Base-by-base conservation (phyloP, 2,888 invertebrate genomes). In the Philaethria dido region DNA sequence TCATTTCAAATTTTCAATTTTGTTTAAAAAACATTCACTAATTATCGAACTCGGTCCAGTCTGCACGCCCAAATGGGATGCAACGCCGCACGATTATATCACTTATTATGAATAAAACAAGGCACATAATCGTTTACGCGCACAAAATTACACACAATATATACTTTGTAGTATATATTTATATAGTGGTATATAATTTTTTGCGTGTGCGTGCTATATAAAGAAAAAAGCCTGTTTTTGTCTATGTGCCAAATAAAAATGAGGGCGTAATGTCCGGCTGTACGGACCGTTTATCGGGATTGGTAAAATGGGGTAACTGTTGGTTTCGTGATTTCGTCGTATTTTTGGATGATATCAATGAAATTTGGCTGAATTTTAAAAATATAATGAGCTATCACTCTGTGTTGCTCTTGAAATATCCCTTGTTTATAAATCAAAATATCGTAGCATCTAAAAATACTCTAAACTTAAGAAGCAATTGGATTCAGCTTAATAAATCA, bases 231-330 rank as follows among this genome's bases (percentile, higher is more conserved):
- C 88, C 86, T 86, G 87, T 87, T 90, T 90, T 92, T 88, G 89
- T 89, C 91, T 91, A 92, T 92, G 89, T 92, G 88, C 89, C 89
- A 89, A 92, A 91, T 91, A 92, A 92, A 92, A 92, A 92, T 91
- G 92, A 91, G 91, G 85, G 80, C 88, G 88, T 91, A 89, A 92
- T 92, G 89, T 90, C 89, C 92, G 86, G 86, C 82, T 80, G 87
- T 81, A 83, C 80, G 82, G 83, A 80, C 79, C 88, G 88, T 87
- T 90, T 89, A 91, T 90, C 89, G 88, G 73, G 67, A 66, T 54
- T 69, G 72, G 50, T 75, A 80, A 82, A 72, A 59, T 55, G 73
- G 64, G 74, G 78, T 81, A 88, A 85, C 66, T 63, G 59, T 29
- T 42, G 33, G 57, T 68, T 70, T 64, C 9, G 16, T 16, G 45